Base-by-base conservation (phyloP, 2,113 vertebrate genomes). In the Clinocottus analis region DNA sequence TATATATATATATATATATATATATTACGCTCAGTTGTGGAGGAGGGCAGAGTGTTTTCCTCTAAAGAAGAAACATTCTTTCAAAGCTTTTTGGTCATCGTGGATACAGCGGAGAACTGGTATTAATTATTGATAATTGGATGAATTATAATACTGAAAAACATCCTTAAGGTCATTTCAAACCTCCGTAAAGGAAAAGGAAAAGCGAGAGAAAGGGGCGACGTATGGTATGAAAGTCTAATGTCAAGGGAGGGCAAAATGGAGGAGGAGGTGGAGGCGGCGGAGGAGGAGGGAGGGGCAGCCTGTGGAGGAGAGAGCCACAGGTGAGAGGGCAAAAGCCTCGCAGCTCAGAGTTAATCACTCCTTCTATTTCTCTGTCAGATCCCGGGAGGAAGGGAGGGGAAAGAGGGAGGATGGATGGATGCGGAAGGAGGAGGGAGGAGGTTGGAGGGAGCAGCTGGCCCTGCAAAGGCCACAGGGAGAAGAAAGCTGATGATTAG, bases 401-500 rank as follows among this genome's bases (percentile, higher is more conserved):
- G 73, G 53, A 39, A 17, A 45, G 43, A 45, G 8, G 82, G 43
- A 53, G 47, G 61, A 14, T 1, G 59, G 47, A 10, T n/a, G 49
- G 47, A 49, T 21, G 58, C 25, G 2, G 21, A 21, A n/a, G 35
- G 37, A 4, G 14, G 68, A 45, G 5, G 29, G 68, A 33, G 51
- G 53, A 45, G 41, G 59, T 49, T 35, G 64, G 59, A 64, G 73
- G 82, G 85, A 90, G 93, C 91, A 92, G 92, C 89, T 93, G 92
- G 86, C 79, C 65, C 67, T 27, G 63, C 61, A n/a, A 69, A 60
- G 86, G 84, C 85, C 85, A 87, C 79, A 31, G 87, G 82, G 89
- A 88, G 73, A 81, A 88, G 83, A 80, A 89, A 84, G 84, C 90
- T 88, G 89, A 92, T 91, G 90, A 89, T 90, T 87, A 87, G 47